Base-by-base conservation (phyloP, 23 tunicate genomes). In the Phallusia fumigata region DNA sequence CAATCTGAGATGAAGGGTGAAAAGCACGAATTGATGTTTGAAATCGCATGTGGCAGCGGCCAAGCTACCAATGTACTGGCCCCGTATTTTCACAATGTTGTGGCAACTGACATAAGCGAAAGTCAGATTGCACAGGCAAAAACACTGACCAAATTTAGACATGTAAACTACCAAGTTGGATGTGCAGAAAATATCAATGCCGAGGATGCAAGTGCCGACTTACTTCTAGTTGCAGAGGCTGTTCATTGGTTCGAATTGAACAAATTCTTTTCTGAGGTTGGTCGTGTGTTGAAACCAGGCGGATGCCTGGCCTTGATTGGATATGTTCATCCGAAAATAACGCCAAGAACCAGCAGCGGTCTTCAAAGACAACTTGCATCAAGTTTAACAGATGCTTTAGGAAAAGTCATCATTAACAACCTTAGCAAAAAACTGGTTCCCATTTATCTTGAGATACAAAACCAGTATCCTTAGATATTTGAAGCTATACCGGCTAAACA, bases 1-100 rank as follows among this genome's bases (percentile, higher is more conserved):
- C 47, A 40, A 40, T 3, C 47, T 10, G 10, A 40, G 47, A 10
- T 10, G 47, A 40, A 40, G 47, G 47, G 10, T 40, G 47, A 10
- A 40, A 40, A 40, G 47, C 47, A 40, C 47, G 47, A 80, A 33
- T 31, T 86, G 31, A 52, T 90, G 86, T 32, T 90, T 35, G 95
- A 90, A 35, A 83, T 90, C 16, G 95, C 90, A 12, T 90, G 95
- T 64, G 95, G 95, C 0, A 85, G 79, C 36, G 95, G 95, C 12
- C 95, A 85, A 76, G 53, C 86, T 13, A 87, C 82, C 45, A 32
- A 36, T 33, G 36, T 81, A 12, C 85, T 80, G 47, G 79, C 77
- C 21, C 36, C 82, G 13, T 76, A 80, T 47, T 81, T 90, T 31
- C 40, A 90, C 19, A 81, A 81, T 35, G 76, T 81, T 40, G 31